Percentiles rank a stretch among this genome's conserved stretches.
Conservation (phyloP, 2,797 vertebrate genomes). For the Simalia tracyae region DNA sequence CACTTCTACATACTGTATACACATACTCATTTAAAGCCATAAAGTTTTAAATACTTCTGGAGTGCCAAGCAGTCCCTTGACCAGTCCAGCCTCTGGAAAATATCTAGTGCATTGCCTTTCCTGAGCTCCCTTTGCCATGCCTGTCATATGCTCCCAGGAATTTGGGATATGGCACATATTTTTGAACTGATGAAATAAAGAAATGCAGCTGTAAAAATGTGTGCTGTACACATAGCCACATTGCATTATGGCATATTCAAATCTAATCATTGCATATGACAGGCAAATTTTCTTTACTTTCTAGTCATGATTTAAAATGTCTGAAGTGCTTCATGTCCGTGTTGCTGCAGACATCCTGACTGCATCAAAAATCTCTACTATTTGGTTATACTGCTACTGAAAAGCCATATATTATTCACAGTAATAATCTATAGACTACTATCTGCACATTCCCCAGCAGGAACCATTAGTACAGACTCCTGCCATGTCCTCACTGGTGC, state of each 20-base stretch:
- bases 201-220: slow-evolving; percentile 66
- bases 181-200: slow-evolving; percentile 65
- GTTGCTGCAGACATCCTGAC: too few species aligned
- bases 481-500: background rate
- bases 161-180: slow-evolving; percentile 57
- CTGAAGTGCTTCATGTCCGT: background rate
- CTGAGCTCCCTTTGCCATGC: slow-evolving; percentile 55
- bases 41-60: slow-evolving; percentile 64
- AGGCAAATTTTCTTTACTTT: slow-evolving; percentile 51
- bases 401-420: background rate
- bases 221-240: slow-evolving; percentile 58
- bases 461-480: background rate
- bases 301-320: background rate
- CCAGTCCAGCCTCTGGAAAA: slow-evolving; percentile 68
- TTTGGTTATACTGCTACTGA: background rate
- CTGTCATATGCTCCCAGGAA: slow-evolving; percentile 62
- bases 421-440: background rate
- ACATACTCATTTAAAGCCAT: slow-evolving; percentile 59
- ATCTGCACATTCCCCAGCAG: background rate
- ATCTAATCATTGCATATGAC: slow-evolving; percentile 47
- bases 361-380: background rate
- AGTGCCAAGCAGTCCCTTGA: slow-evolving; percentile 66
- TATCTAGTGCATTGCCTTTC: slow-evolving; percentile 61
- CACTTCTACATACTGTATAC: background rate
- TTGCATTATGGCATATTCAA: slow-evolving; percentile 18